phyloP scores from a whole-genome alignment of 2,888 invertebrate species.

The Euspilapteryx auroguttella region DNA sequence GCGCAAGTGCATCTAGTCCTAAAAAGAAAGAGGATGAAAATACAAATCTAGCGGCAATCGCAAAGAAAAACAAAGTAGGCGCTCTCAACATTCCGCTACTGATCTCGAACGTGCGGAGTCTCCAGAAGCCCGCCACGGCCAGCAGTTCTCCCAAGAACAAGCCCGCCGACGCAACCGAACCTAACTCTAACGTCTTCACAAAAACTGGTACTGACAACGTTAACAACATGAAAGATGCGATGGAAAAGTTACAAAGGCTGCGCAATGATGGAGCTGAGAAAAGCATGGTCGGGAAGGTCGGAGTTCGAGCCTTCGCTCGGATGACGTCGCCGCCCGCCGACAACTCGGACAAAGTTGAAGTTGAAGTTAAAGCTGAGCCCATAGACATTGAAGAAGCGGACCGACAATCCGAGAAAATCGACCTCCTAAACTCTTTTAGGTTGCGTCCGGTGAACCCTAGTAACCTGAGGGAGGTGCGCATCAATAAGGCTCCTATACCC shows the following conservation, averaged over 20 bases:
- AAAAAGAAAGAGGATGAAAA: not conserved
- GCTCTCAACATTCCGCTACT: no score
- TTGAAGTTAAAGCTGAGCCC: slow-evolving; percentile 45
- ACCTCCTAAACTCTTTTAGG: slow-evolving; percentile 36
- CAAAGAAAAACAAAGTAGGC: not conserved
- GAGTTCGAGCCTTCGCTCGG: slow-evolving; percentile 43
- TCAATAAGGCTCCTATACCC: slow-evolving; percentile 26
- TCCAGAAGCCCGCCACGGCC: slow-evolving; percentile 13
- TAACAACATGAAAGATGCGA: slow-evolving; percentile 24
- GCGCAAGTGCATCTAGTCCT: not conserved
- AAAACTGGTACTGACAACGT: slow-evolving; percentile 25
- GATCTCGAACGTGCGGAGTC: no score
- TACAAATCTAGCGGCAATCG: not conserved
- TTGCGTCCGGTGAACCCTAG: slow-evolving; percentile 29
- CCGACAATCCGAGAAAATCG: slow-evolving; percentile 32
- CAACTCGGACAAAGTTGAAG: slow-evolving; percentile 17
- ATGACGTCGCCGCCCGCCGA: slow-evolving; percentile 26
- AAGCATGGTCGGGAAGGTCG: slow-evolving; percentile 30
- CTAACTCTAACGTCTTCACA: slow-evolving; percentile 26
- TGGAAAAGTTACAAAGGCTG: slow-evolving; percentile 23
- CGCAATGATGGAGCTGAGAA: slow-evolving; percentile 18
- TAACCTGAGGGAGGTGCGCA: slow-evolving; percentile 32
- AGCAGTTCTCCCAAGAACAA: slow-evolving; percentile 13
- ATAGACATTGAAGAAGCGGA: slow-evolving; percentile 38
- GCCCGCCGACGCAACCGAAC: slow-evolving; percentile 17